A percentile compares a stretch with the other conserved stretches of the same genome.
These are phyloP conservation scores for Nothoprocta perdicaria DNA, from an alignment of 2,113 vertebrate species.

Conservation along the genomic window DNA sequence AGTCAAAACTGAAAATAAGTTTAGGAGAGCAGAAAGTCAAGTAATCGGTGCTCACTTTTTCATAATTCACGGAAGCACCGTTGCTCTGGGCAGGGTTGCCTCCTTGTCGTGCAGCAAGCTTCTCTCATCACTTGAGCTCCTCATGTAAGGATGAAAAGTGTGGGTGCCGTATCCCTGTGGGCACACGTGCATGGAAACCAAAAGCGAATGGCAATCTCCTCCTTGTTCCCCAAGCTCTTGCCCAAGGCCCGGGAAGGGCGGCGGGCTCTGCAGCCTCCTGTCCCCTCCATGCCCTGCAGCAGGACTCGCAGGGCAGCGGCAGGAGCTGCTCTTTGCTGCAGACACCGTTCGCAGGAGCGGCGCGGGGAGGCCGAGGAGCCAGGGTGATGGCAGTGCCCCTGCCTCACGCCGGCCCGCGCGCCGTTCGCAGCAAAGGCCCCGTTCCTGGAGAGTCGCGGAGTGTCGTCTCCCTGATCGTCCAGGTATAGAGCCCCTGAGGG, in stretches of 20 bases:
- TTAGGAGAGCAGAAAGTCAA: not conserved
- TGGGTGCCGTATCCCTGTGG: not conserved
- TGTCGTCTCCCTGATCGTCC: not conserved
- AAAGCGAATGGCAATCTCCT: conserved; percentile 12
- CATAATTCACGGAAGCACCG: conserved; percentile 24
- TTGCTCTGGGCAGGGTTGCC: not conserved
- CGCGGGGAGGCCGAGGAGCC: not conserved
- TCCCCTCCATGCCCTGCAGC: not conserved
- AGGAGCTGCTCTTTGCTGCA: not conserved
- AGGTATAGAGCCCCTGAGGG: not conserved
- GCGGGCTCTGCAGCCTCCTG: not conserved
- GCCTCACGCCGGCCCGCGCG: not conserved
- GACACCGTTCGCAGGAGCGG: not conserved
- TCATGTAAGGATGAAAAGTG: conserved; percentile 18
- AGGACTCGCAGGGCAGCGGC: not conserved
- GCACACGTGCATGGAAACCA: not conserved
- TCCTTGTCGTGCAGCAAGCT: conserved; percentile 38
- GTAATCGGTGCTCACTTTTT: not conserved
- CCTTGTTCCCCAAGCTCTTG: not conserved
- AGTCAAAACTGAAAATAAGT: not conserved
- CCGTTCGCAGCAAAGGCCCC: not conserved
- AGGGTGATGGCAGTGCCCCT: not conserved
- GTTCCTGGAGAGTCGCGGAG: not conserved
- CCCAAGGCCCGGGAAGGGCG: not conserved
- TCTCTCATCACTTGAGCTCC: conserved; percentile 13